Base-by-base conservation (phyloP, 2,797 vertebrate genomes). In the Acanthurus tractus region DNA sequence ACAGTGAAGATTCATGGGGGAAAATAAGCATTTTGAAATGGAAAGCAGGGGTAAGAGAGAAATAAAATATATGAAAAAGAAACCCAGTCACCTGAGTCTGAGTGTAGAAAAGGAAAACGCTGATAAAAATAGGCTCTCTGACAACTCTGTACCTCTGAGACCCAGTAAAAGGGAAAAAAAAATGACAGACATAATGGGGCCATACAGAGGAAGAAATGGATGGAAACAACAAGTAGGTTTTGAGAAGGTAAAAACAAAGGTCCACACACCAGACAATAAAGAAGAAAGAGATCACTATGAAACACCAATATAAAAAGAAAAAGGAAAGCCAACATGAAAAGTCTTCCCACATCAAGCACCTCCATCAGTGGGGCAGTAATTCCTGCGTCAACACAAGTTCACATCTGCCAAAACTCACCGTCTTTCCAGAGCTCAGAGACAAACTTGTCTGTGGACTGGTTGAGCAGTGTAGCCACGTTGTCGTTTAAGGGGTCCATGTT, bases 401-500 rank as follows among this genome's bases (percentile, higher is more conserved):
- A 36, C 64, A 89, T 85, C 93, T 38, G 62, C 8, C 50, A 71
- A 3, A 38, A 93, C 95, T 94, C 87, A 99, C 98, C 98, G 65
- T 99, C 97, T 89, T 96, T 98, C 98, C 98, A 99, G 11, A 99
- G 96, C 89, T 99, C 97, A 0, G 96, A 98, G 70, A 99, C 96
- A 86, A 99, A 99, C 86, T 96, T 99, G 94, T 99, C 97, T 0
- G 97, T 98, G 0, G 98, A 99, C 85, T 96, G 96, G 93, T 99
- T 98, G 72, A 99, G 97, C 67, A 99, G 95, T 0, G 97, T 92
- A 36, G 98, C 96, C 8, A 99, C 96, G 48, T 99, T 99, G 89
- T 99, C 98, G 0, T 99, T 99, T 89, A 99, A 91, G 0, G 98
- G 98, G 87, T 99, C 98, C 98, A 99, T 99, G 94, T 99, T 99